A percentile compares a stretch with the other conserved stretches of the same genome.
phyloP scores from a whole-genome alignment of 1,140 invertebrate species.

The Eciton burchellii region DNA sequence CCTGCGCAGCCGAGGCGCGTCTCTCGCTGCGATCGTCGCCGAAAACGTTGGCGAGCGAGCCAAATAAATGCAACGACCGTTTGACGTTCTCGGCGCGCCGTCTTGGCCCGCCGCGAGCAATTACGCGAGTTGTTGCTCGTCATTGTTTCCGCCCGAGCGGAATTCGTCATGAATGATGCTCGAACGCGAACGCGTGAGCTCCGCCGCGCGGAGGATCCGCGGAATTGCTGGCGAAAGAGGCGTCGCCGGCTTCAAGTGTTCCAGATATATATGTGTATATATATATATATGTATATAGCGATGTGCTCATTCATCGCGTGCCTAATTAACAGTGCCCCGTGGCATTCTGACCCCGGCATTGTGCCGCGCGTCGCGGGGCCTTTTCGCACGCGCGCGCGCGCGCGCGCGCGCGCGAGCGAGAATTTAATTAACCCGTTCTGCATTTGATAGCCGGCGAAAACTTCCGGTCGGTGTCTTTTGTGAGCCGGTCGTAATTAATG shows the following conservation, averaged over 20 bases:
- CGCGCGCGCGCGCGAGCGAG: slow-evolving; percentile 66
- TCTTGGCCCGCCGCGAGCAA: too few species aligned
- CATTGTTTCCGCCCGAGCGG: too few species aligned
- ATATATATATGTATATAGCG: slow-evolving; percentile 73
- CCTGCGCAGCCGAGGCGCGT: slow-evolving; percentile 2
- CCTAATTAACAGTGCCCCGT: slow-evolving; percentile 76
- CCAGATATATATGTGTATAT: slow-evolving; percentile 73
- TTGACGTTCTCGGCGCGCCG: not conserved
- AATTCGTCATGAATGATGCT: not conserved
- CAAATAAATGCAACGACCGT: not conserved
- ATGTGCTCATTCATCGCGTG: slow-evolving; percentile 72
- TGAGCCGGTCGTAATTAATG: slow-evolving; percentile 79
- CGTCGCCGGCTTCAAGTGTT: slow-evolving; percentile 68
- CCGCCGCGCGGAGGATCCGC: not conserved
- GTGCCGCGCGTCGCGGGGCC: slow-evolving; percentile 53
- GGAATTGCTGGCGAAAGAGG: slow-evolving; percentile 29
- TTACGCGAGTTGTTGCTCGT: too few species aligned
- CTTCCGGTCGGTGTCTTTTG: slow-evolving; percentile 76
- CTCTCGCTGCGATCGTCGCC: slow-evolving; percentile 17
- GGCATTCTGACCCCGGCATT: slow-evolving; percentile 62
- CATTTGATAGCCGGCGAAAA: slow-evolving; percentile 80
- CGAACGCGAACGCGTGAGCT: not conserved
- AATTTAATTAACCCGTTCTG: slow-evolving; percentile 84
- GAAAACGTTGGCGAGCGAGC: slow-evolving; percentile 9
- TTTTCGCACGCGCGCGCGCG: slow-evolving; percentile 61